Conservation (phyloP, 1,140 invertebrate species). For the Bombus pyrosoma region DNA sequence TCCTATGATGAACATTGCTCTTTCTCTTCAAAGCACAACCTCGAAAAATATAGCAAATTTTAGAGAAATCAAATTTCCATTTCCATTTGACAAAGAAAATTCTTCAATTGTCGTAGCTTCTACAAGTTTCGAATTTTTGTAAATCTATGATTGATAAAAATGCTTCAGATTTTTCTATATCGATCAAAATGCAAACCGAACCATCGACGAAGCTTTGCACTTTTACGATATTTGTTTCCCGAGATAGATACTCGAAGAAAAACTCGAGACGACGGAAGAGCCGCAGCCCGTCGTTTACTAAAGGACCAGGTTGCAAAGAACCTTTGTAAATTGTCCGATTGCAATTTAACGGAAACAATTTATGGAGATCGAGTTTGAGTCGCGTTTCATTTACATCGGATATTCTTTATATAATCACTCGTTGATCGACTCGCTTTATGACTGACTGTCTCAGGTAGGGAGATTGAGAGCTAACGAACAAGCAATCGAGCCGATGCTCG, state of each 20-base stretch:
- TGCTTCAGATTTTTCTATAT: neutral
- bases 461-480: conserved; percentile 18
- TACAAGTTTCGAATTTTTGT: neutral
- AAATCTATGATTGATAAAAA: neutral
- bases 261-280: neutral
- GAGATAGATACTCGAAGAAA: neutral
- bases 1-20: neutral
- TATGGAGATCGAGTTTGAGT: conserved; percentile 8
- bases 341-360: conserved; percentile 13
- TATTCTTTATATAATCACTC: neutral
- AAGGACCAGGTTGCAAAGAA: neutral
- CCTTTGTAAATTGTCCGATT: conserved; percentile 16
- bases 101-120: neutral
- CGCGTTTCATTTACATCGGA: conserved; percentile 34
- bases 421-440: neutral
- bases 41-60: neutral
- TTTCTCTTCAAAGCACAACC: neutral
- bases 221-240: neutral
- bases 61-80: too few relatives aligned
- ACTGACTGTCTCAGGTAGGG: conserved; percentile 6
- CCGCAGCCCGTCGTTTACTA: neutral
- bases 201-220: neutral
- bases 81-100: neutral
- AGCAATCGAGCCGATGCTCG: conserved; percentile 1
- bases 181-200: conserved; percentile 20